Evolutionary conservation across 92 coral and sea anemone genomes (phyloP).

Genomic region (Phenganax marumi): DNA sequence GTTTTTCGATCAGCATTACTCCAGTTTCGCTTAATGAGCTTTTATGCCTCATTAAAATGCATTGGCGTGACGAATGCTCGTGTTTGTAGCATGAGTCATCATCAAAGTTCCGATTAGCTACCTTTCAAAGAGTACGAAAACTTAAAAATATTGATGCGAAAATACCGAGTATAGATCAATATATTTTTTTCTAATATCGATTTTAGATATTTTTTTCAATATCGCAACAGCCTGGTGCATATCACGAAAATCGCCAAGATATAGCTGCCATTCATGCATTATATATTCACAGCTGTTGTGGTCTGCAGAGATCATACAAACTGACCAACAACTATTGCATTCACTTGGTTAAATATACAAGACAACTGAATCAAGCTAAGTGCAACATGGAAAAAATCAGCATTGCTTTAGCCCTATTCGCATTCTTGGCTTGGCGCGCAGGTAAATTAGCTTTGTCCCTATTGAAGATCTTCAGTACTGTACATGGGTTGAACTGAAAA

Average conservation of each 20-base stretch:
- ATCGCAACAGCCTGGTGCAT: background rate
- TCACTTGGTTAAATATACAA: conserved; percentile 13
- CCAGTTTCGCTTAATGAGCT: background rate
- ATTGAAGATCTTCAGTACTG: background rate
- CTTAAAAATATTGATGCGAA: too few relatives aligned
- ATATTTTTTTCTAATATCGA: too few relatives aligned
- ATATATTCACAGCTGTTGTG: conserved; percentile 12
- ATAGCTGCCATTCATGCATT: background rate
- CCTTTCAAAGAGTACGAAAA: background rate
- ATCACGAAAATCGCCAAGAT: conserved; percentile 12
- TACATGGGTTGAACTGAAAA: background rate
- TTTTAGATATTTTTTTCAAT: too few relatives aligned
- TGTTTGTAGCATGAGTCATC: background rate
- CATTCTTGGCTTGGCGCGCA: background rate
- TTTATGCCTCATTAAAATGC: conserved; percentile 2
- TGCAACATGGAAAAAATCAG: background rate
- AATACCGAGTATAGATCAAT: too few relatives aligned
- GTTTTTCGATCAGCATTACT: too few relatives aligned
- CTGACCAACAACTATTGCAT: conserved; percentile 24
- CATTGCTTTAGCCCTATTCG: background rate
- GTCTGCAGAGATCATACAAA: conserved; percentile 1
- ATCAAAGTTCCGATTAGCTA: background rate
- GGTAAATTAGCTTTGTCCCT: background rate
- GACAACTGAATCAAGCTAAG: background rate
- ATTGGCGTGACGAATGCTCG: background rate